Evolutionary conservation across 1,140 invertebrate genomes (phyloP).

Genomic region (Eufriesea mexicana): DNA sequence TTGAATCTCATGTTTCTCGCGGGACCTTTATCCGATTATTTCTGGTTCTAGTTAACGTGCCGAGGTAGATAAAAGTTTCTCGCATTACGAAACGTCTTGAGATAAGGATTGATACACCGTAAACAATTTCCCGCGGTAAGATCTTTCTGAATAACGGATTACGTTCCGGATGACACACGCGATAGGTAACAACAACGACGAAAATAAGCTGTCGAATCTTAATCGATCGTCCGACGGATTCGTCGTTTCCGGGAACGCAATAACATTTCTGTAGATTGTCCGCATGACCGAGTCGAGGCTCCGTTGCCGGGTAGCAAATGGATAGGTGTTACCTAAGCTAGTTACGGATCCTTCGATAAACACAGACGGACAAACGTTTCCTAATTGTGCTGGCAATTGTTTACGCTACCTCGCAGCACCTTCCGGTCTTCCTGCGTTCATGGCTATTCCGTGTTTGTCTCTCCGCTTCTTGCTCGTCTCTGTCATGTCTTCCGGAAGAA

Average conservation of each 20-base stretch:
- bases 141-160: neutral
- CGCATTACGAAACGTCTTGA: neutral
- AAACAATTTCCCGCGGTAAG: neutral
- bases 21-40: neutral
- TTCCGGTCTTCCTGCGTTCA: conserved; percentile 55
- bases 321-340: conserved; percentile 72
- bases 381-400: conserved; percentile 75
- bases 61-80: neutral
- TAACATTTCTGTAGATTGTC: conserved; percentile 49
- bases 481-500: conserved; percentile 67
- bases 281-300: conserved; percentile 51
- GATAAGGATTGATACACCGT: neutral
- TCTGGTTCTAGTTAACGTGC: neutral
- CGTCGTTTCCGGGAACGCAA: neutral
- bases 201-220: neutral
- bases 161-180: neutral
- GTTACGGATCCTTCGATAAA: conserved; percentile 73
- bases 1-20: neutral
- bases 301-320: conserved; percentile 58
- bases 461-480: conserved; percentile 58
- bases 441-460: conserved; percentile 61
- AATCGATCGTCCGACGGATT: neutral
- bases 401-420: conserved; percentile 65
- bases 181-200: too few relatives aligned
- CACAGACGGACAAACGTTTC: conserved; percentile 73